Conservation (phyloP, 2,888 invertebrate species). For the Escarpia spicata region DNA sequence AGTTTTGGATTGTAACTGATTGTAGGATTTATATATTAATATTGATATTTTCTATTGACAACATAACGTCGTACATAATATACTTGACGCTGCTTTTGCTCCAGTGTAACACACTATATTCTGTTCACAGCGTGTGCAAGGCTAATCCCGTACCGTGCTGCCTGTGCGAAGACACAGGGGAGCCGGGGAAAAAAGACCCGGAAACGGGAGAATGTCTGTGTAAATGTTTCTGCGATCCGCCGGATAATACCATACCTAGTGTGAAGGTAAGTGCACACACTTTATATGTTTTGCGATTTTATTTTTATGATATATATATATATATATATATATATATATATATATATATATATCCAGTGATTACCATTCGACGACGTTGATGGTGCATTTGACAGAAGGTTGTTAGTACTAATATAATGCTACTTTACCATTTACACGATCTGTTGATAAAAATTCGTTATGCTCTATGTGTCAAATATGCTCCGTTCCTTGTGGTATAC, state of each 20-base stretch:
- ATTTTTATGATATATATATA: no score
- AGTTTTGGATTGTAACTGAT: no score
- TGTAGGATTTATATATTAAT: neutral
- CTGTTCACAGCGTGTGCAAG: neutral
- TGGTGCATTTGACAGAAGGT: no score
- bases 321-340: no score
- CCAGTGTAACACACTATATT: neutral
- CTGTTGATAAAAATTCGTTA: no score
- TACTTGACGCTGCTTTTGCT: neutral
- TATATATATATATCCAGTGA: no score
- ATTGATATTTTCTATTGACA: neutral
- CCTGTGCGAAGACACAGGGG: neutral
- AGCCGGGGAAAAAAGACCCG: slow-evolving; percentile 14
- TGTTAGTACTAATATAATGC: no score
- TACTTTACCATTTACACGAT: no score
- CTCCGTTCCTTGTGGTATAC: no score
- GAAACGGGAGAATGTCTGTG: slow-evolving; percentile 22
- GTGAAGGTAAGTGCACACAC: neutral
- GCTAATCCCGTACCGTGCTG: neutral
- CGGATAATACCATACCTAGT: neutral
- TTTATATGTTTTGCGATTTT: no score
- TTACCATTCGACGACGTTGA: no score
- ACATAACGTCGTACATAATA: neutral
- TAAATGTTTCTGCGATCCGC: slow-evolving; percentile 21
- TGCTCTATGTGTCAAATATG: no score